Percentiles rank a stretch among this genome's conserved stretches.
phyloP scores from a whole-genome alignment of 1,140 invertebrate genomes.

The Hesperophylax magnus region DNA sequence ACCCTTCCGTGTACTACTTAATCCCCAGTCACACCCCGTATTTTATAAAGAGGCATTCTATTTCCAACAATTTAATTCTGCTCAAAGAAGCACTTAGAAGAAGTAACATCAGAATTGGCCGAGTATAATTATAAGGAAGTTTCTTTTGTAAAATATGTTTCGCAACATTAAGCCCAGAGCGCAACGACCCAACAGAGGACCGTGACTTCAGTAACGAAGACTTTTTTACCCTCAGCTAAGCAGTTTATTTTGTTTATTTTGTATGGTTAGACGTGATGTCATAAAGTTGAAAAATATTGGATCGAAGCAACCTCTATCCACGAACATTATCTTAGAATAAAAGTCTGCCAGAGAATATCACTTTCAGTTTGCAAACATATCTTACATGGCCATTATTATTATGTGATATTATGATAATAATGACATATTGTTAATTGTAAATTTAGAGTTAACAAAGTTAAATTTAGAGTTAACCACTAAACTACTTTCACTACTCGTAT shows the following conservation, averaged over 20 bases:
- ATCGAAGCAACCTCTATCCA: too few species aligned
- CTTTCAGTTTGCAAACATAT: too few species aligned
- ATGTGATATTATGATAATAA: too few species aligned
- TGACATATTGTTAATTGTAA: too few species aligned
- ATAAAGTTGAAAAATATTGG: slow-evolving; percentile 8
- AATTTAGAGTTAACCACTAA: too few species aligned
- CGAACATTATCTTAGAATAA: too few species aligned
- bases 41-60: background rate
- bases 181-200: slow-evolving; percentile 28
- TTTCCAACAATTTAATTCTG: slow-evolving; percentile 20
- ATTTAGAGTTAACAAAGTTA: too few species aligned
- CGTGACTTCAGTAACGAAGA: slow-evolving; percentile 1
- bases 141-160: slow-evolving; percentile 20
- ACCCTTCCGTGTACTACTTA: too few species aligned
- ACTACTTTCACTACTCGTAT: too few species aligned
- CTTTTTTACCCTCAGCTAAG: background rate
- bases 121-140: slow-evolving; percentile 38
- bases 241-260: background rate
- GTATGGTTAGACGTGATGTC: background rate
- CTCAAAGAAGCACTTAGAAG: slow-evolving; percentile 23
- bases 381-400: too few species aligned
- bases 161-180: slow-evolving; percentile 32
- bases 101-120: slow-evolving; percentile 29
- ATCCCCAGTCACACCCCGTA: too few species aligned
- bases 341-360: too few species aligned